Conservation (phyloP, 2,888 invertebrate genomes). For the Uropetala carovei region DNA sequence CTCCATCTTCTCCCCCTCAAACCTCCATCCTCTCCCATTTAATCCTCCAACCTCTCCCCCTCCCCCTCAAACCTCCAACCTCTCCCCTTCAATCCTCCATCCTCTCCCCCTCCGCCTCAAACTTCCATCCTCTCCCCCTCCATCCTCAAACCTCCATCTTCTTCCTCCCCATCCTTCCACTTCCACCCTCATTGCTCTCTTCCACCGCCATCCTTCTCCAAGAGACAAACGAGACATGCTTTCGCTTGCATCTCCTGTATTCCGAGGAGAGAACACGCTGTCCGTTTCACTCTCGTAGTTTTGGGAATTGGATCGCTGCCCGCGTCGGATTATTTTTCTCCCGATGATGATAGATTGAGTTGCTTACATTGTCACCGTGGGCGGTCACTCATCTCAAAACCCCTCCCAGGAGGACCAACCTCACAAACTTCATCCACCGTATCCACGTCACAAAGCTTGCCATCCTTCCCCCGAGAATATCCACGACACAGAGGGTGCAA, state of each 20-base stretch:
- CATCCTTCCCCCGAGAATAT: neutral
- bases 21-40: neutral
- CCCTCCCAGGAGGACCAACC: neutral
- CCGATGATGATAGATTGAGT: conserved; percentile 23
- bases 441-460: neutral
- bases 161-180: neutral
- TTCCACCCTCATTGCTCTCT: neutral
- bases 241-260: neutral
- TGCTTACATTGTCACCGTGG: neutral
- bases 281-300: neutral
- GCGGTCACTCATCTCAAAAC: neutral
- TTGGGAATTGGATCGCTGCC: conserved; percentile 6
- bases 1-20: neutral
- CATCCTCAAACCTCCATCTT: neutral
- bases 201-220: neutral
- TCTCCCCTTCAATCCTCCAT: neutral
- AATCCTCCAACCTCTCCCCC: neutral
- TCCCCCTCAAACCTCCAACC: neutral
- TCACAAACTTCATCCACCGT: neutral
- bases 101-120: neutral
- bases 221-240: neutral
- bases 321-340: neutral
- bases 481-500: neutral
- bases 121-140: neutral
- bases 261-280: conserved; percentile 2